These are phyloP conservation scores for Muscicapa striata DNA, from an alignment of 2,797 vertebrate genomes.

Conservation along the genomic window DNA sequence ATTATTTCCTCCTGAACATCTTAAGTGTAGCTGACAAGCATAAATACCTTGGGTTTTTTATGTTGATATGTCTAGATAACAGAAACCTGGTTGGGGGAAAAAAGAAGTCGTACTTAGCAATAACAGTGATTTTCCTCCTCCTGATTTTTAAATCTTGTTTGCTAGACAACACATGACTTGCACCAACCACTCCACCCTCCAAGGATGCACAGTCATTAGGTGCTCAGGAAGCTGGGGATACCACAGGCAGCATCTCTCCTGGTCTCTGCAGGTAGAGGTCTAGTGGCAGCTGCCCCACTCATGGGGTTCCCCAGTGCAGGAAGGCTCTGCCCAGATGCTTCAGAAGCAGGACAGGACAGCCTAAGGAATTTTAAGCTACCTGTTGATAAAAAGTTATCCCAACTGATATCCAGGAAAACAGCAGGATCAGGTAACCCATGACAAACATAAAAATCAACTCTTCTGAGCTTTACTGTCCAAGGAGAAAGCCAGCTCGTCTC, in stretches of 20 bases:
- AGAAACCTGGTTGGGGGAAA: background rate
- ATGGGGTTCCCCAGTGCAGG: fast-evolving
- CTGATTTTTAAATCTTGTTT: background rate
- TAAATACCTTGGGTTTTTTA: background rate
- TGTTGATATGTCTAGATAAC: background rate
- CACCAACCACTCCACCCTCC: background rate
- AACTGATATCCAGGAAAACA: background rate
- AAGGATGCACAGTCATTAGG: background rate
- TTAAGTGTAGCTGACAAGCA: background rate
- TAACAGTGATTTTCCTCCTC: background rate
- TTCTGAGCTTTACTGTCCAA: background rate
- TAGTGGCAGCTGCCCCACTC: background rate
- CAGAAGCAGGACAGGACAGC: fast-evolving
- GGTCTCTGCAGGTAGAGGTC: background rate
- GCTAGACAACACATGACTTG: background rate
- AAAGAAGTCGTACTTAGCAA: background rate
- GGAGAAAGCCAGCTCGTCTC: background rate
- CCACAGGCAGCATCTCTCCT: background rate
- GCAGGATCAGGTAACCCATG: background rate
- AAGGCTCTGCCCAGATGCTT: background rate
- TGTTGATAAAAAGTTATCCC: background rate
- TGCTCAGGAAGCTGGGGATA: background rate
- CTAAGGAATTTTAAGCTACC: background rate
- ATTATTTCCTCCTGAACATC: background rate
- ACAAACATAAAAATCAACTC: background rate